Base-by-base conservation (phyloP, 2,888 invertebrate genomes). In the Gasteruption jaculator region DNA sequence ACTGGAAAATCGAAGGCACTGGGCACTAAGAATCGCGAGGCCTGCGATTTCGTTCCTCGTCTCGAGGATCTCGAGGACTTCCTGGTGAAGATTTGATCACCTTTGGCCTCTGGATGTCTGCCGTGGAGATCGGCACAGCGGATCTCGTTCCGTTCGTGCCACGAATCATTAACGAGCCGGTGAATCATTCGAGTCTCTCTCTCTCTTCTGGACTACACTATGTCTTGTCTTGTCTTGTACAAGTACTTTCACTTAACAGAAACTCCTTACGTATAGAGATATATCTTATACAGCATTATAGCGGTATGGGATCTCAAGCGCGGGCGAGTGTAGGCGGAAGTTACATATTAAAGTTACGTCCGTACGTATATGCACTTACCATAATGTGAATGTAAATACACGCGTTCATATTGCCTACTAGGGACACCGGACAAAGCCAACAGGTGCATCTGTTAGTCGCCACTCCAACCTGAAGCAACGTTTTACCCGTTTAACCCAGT, bases 121-220 rank as follows among this genome's bases (percentile, higher is more conserved):
- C 11, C n/a, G n/a, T n/a, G 26, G 11, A 19, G 41, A 43, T 42
- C 45, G 38, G 34, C 22, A 34, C 35, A 27, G 27, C 19, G 36
- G 24, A 41, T 27, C 44, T 34, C 41, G 29, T 33, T 27, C 29
- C 41, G 27, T 40, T 47, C 27, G 38, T 49, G 48, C 45, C 49
- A 41, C 37, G 49, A 43, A 47, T 53, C 49, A 47, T 45, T 52
- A 48, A 41, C 36, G 21, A 41, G 45, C 26, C 20, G 31, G 35
- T 38, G 45, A 45, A 38, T 41, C 41, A 41, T 41, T 45, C 32
- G 12, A 26, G 26, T 36, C 31, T 33, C 26, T 36, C 33, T 41
- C 41, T 38, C 36, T 10, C 31, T 25, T 8, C 25, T 18, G n/a
- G n/a, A n/a, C n/a, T n/a, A n/a, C n/a, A n/a, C n/a, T n/a, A n/a